A percentile compares a stretch with the other conserved stretches of the same genome.
Conservation (phyloP, 2,888 invertebrate genomes). For the Vannuccia rotundouncinata region DNA sequence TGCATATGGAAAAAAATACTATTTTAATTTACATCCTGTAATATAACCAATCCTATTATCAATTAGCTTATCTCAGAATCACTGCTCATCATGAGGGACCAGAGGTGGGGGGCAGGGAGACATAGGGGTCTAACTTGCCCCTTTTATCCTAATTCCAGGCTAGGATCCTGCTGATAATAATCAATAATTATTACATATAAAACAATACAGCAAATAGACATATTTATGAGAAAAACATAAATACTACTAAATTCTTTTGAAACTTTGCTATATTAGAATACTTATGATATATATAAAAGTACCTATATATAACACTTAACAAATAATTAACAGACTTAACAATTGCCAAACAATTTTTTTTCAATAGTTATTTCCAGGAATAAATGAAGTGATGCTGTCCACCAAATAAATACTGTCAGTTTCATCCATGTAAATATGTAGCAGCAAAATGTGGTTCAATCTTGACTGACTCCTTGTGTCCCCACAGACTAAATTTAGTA, state of each 20-base stretch:
- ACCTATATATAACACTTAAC: conserved; percentile 14
- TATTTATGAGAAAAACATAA: conserved; percentile 18
- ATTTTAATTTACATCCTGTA: too few relatives aligned
- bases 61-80: too few relatives aligned
- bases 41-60: too few relatives aligned
- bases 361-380: background rate
- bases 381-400: background rate
- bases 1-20: too few relatives aligned
- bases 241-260: background rate
- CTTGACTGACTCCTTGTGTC: background rate
- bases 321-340: conserved; percentile 13
- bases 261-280: conserved; percentile 18
- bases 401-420: background rate
- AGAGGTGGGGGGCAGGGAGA: too few relatives aligned
- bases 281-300: conserved; percentile 17
- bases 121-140: too few relatives aligned
- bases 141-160: too few relatives aligned
- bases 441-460: conserved; percentile 4
- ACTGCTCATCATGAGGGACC: too few relatives aligned
- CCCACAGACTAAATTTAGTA: too few relatives aligned
- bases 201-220: conserved; percentile 15
- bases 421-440: conserved; percentile 12
- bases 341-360: background rate
- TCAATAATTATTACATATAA: background rate
- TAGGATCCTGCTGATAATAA: too few relatives aligned